phyloP scores from a whole-genome alignment of 2,888 invertebrate species.

The Eustalomyia histrio region DNA sequence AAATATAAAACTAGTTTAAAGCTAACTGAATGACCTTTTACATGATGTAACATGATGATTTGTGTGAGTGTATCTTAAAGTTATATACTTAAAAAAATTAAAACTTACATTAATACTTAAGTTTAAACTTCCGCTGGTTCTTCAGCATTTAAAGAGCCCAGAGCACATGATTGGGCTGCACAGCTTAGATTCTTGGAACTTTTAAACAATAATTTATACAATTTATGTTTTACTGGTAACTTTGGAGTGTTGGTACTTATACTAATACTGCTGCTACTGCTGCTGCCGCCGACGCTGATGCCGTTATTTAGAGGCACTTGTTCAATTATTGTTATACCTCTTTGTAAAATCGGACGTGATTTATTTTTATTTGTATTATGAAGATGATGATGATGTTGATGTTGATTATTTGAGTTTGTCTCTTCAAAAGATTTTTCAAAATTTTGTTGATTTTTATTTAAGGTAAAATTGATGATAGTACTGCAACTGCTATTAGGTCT shows the following conservation, averaged over 20 bases:
- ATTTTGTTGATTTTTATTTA: conserved; percentile 58
- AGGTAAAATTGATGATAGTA: conserved; percentile 73
- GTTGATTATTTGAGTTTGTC: conserved; percentile 38
- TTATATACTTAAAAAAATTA: neutral
- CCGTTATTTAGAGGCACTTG: conserved; percentile 66
- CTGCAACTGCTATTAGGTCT: conserved; percentile 76
- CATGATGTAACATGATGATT: conserved; percentile 1
- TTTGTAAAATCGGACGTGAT: conserved; percentile 71
- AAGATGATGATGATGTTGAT: conserved; percentile 21
- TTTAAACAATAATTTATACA: conserved; percentile 78
- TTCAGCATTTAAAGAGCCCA: conserved; percentile 68
- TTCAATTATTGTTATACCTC: conserved; percentile 76
- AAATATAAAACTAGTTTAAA: conserved; percentile 4
- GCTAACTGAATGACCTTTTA: conserved; percentile 31
- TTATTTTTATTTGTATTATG: conserved; percentile 18
- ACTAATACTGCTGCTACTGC: conserved; percentile 2
- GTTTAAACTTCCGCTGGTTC: conserved; percentile 77
- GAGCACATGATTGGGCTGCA: conserved; percentile 75
- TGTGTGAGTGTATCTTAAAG: conserved; percentile 9
- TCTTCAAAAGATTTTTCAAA: conserved; percentile 34
- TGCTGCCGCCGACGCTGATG: no score
- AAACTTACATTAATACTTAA: conserved; percentile 9
- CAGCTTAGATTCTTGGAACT: conserved; percentile 76
- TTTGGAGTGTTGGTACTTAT: conserved; percentile 61
- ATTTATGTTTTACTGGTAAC: conserved; percentile 69